Conservation (phyloP, 2,888 invertebrate genomes). For the Cetonia aurata region DNA sequence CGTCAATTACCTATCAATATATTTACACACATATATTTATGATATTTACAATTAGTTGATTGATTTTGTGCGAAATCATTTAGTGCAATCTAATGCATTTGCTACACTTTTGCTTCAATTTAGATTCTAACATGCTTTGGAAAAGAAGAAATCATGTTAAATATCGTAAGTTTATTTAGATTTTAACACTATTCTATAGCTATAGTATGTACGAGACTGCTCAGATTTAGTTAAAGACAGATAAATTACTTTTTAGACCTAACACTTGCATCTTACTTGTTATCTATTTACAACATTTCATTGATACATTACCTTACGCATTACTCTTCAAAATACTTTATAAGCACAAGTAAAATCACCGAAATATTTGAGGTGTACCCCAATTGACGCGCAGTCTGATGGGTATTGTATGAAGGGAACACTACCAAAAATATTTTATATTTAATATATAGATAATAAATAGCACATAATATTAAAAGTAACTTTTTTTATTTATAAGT, state of each 20-base stretch:
- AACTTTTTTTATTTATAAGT: slow-evolving; percentile 18
- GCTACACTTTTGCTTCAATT: slow-evolving; percentile 24
- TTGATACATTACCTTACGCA: too few species aligned
- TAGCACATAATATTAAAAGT: slow-evolving; percentile 2
- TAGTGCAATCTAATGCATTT: slow-evolving; percentile 16
- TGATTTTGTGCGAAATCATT: background rate
- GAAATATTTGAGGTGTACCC: too few species aligned
- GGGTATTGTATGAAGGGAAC: too few species aligned
- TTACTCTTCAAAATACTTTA: too few species aligned
- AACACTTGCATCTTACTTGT: too few species aligned
- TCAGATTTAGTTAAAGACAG: too few species aligned
- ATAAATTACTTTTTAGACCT: too few species aligned
- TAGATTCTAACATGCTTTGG: slow-evolving; percentile 10
- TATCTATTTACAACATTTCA: too few species aligned
- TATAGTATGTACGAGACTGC: too few species aligned
- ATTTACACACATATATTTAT: background rate
- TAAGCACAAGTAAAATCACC: too few species aligned
- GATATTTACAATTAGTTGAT: slow-evolving; percentile 4
- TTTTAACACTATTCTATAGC: background rate
- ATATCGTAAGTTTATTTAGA: slow-evolving; percentile 19
- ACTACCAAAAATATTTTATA: slow-evolving; percentile 5
- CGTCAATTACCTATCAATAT: slow-evolving; percentile 11
- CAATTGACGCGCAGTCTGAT: too few species aligned
- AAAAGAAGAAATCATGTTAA: slow-evolving; percentile 20
- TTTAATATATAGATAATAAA: background rate